Conservation (phyloP, 2,113 vertebrate genomes). For the Eclectus roratus region DNA sequence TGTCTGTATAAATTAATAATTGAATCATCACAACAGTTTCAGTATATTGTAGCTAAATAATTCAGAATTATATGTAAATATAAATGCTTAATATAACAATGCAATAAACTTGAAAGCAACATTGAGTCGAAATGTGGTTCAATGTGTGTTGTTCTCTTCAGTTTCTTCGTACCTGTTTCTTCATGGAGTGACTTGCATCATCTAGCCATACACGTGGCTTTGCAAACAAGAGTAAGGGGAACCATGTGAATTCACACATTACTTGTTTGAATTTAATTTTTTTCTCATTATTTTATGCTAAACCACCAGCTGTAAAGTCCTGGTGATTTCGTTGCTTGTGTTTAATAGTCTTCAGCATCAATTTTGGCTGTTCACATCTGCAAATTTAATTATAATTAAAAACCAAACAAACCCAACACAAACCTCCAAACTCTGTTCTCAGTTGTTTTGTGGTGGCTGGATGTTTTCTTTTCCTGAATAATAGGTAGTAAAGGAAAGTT, state of each 20-base stretch:
- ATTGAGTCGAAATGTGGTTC: background rate
- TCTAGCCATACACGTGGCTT: background rate
- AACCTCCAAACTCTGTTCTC: background rate
- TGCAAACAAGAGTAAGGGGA: background rate
- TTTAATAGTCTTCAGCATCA: constrained; percentile 15
- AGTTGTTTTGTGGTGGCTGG: background rate
- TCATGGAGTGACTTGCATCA: background rate
- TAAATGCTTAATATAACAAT: constrained; percentile 46
- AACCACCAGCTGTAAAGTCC: background rate
- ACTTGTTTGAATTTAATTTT: background rate
- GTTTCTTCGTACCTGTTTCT: background rate
- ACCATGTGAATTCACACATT: background rate
- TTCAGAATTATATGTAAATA: constrained; percentile 48
- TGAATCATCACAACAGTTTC: background rate
- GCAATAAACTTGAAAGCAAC: background rate
- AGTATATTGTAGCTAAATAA: constrained; percentile 22
- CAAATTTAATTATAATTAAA: background rate
- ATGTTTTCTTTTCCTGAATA: background rate
- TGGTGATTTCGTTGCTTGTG: background rate
- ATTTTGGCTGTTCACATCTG: background rate
- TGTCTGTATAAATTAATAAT: background rate
- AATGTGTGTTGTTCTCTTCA: background rate
- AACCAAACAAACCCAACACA: background rate
- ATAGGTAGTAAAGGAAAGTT: background rate
- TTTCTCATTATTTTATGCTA: background rate